Conservation (phyloP, 2,113 vertebrate genomes). For the Paraplagusia blochii region DNA sequence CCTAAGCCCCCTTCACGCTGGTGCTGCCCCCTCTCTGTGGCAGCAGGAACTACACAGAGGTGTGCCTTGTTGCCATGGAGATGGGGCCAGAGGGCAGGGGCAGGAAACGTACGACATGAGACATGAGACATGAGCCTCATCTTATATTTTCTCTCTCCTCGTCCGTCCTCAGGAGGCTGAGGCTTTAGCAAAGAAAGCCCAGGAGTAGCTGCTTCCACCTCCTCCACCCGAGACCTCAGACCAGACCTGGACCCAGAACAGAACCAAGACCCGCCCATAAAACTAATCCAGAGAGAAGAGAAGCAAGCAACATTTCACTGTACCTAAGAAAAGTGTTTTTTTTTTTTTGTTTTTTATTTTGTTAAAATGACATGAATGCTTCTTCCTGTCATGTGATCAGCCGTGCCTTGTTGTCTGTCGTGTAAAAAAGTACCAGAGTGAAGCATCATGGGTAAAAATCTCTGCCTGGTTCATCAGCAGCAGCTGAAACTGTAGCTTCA, state of each 20-base stretch:
- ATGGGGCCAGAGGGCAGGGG: conserved; percentile 17
- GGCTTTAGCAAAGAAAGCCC: conserved; percentile 68
- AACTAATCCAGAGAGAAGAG: conserved; percentile 21
- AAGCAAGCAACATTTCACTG: conserved; percentile 35
- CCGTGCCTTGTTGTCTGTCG: conserved; percentile 67
- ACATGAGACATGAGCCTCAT: conserved; percentile 51
- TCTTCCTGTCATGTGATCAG: conserved; percentile 39
- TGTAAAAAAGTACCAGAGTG: conserved; percentile 44
- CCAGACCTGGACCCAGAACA: conserved; percentile 23
- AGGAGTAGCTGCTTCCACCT: conserved; percentile 64
- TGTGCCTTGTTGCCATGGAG: conserved; percentile 60
- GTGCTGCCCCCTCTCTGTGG: conserved; percentile 48
- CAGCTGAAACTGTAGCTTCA: conserved; percentile 22
- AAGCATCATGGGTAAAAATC: conserved; percentile 41
- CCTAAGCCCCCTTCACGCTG: conserved; percentile 32
- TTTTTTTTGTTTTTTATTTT: conserved; percentile 11
- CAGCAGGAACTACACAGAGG: conserved; percentile 49
- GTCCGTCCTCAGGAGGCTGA: conserved; percentile 71
- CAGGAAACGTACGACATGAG: conserved; percentile 26
- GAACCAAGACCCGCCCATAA: conserved; percentile 43
- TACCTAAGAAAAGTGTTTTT: conserved; percentile 28
- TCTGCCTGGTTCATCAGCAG: conserved; percentile 42
- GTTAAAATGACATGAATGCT: not conserved
- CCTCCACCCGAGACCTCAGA: conserved; percentile 42
- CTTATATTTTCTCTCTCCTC: conserved; percentile 22